Conservation (phyloP, 1,140 invertebrate genomes). For the Zophobas atratus region DNA sequence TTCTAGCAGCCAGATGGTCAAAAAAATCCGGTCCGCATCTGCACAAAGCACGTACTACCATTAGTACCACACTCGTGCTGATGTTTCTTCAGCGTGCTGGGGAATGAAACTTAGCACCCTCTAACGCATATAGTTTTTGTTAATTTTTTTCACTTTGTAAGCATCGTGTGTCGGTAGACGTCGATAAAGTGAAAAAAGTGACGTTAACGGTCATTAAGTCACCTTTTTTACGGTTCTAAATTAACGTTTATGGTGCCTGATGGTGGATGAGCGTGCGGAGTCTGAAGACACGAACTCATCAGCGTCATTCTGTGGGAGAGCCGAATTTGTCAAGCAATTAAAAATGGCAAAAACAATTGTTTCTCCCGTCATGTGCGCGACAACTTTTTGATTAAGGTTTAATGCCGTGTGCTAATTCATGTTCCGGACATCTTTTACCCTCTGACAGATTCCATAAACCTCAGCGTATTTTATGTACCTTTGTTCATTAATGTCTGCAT, state of each 20-base stretch:
- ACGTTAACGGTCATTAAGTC: constrained; percentile 26
- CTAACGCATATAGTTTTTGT: no score
- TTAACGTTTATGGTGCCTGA: constrained; percentile 28
- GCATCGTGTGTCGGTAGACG: not conserved
- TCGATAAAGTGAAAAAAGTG: constrained; percentile 29
- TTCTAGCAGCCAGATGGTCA: no score
- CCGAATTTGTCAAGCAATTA: constrained; percentile 37
- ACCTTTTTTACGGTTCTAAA: constrained; percentile 21
- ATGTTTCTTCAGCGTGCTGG: no score
- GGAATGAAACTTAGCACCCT: no score
- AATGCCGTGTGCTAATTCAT: constrained; percentile 15
- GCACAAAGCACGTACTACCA: no score
- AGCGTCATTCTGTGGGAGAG: constrained; percentile 7
- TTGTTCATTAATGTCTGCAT: constrained; percentile 39
- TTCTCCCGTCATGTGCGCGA: not conserved
- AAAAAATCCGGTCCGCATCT: no score
- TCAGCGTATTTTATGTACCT: constrained; percentile 25
- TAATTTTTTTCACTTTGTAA: no score
- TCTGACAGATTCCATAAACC: constrained; percentile 38
- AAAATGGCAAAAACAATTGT: constrained; percentile 4
- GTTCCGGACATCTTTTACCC: constrained; percentile 11
- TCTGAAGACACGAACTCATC: constrained; percentile 30
- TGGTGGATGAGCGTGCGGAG: constrained; percentile 20
- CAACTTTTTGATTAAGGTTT: constrained; percentile 25
- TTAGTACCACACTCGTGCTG: no score